phyloP scores from a whole-genome alignment of 1,140 invertebrate genomes.

The Anagrus nilaparvatae region DNA sequence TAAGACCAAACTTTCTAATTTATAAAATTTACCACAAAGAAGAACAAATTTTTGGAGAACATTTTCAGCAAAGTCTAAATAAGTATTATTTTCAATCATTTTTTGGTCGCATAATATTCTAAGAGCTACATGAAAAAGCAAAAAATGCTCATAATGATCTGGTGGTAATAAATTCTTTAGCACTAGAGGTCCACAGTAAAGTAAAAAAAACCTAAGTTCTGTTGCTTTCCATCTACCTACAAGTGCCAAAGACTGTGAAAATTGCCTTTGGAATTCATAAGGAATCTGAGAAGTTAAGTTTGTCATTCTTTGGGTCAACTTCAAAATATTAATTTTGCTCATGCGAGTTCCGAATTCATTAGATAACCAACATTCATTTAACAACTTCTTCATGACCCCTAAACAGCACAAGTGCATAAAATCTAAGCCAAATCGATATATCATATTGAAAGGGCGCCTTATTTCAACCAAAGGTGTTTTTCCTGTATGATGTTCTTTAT shows the following conservation, averaged over 20 bases:
- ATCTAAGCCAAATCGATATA: background rate
- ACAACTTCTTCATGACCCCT: too few relatives aligned
- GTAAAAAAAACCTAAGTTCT: slow-evolving; percentile 7
- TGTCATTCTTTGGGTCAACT: background rate
- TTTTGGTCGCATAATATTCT: slow-evolving; percentile 11
- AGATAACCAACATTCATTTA: too few relatives aligned
- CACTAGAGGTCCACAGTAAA: slow-evolving; percentile 8
- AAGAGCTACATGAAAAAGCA: slow-evolving; percentile 9
- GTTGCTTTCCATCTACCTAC: slow-evolving; percentile 8
- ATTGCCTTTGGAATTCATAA: slow-evolving; percentile 13
- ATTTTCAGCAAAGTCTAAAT: slow-evolving; percentile 6
- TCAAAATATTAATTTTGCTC: background rate
- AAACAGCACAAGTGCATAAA: background rate
- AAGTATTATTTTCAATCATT: background rate
- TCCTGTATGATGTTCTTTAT: too few relatives aligned
- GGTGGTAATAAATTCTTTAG: slow-evolving; percentile 7
- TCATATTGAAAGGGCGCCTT: background rate
- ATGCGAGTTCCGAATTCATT: background rate
- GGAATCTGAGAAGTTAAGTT: background rate
- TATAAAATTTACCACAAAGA: background rate
- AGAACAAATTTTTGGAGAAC: slow-evolving; percentile 3
- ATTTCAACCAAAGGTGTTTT: too few relatives aligned
- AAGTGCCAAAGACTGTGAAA: background rate
- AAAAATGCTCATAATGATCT: slow-evolving; percentile 13
- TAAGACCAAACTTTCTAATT: background rate